Percentiles rank a stretch among this genome's conserved stretches.
phyloP scores from a whole-genome alignment of 2,888 invertebrate species.

The Margaritifera margaritifera region DNA sequence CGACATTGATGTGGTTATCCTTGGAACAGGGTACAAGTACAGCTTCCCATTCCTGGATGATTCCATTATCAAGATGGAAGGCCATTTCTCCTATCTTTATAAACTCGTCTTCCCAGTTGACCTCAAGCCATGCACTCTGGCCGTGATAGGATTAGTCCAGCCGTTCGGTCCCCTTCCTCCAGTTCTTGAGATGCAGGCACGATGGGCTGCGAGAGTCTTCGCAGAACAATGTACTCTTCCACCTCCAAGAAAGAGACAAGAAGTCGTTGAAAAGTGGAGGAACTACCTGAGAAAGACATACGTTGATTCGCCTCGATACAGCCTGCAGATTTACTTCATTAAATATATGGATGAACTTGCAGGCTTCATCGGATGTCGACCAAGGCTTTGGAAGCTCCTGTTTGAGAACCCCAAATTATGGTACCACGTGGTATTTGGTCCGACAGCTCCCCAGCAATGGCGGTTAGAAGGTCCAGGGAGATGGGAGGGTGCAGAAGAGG shows the following conservation, averaged over 20 bases:
- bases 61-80: conserved; percentile 31
- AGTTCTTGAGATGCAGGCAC: conserved; percentile 45
- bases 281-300: conserved; percentile 37
- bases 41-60: conserved; percentile 51
- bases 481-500: conserved; percentile 41
- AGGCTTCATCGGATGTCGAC: conserved; percentile 42
- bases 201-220: conserved; percentile 46
- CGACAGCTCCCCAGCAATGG: conserved; percentile 50
- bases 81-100: conserved; percentile 41
- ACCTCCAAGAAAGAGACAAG: conserved; percentile 16
- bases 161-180: conserved; percentile 51
- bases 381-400: conserved; percentile 42
- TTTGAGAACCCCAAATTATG: conserved; percentile 37
- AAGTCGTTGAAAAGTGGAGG: conserved; percentile 33
- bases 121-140: conserved; percentile 37
- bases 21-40: conserved; percentile 46
- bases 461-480: conserved; percentile 45
- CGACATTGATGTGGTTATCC: conserved; percentile 44
- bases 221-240: conserved; percentile 37
- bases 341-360: conserved; percentile 42
- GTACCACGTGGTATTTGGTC: conserved; percentile 36
- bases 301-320: conserved; percentile 46
- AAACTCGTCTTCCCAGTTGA: conserved; percentile 46
- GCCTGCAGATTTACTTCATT: conserved; percentile 48
- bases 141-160: conserved; percentile 50